Evolutionary conservation across 2,113 vertebrate genomes (phyloP).

Genomic region (Smithornis capensis): DNA sequence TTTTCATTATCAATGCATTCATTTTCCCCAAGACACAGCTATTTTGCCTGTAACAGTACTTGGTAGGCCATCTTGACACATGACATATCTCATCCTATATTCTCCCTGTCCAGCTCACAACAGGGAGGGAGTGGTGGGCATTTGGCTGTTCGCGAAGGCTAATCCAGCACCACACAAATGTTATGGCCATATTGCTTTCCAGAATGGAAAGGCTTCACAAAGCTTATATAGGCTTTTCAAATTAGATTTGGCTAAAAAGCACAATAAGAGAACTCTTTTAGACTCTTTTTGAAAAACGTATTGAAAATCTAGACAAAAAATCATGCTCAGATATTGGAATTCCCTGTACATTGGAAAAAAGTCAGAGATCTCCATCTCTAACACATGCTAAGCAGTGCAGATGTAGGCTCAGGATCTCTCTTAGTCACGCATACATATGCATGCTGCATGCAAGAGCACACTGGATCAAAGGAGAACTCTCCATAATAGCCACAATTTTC

Average conservation of each 20-base stretch:
- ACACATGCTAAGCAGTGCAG: not conserved
- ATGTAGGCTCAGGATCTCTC: not conserved
- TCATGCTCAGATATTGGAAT: not conserved
- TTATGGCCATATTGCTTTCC: fast-evolving
- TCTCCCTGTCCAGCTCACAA: fast-evolving
- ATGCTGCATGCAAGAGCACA: not conserved
- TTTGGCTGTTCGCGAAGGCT: not conserved
- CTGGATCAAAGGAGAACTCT: not conserved
- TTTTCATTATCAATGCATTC: not conserved
- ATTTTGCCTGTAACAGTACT: not conserved
- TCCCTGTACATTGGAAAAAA: not conserved
- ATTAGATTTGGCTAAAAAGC: not conserved
- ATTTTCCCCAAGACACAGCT: not conserved
- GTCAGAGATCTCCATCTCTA: not conserved
- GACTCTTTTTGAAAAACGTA: not conserved
- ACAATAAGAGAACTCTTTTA: not conserved
- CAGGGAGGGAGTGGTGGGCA: not conserved
- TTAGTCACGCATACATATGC: not conserved
- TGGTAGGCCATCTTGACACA: not conserved
- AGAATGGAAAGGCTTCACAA: not conserved
- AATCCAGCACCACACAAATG: fast-evolving
- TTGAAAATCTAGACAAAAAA: not conserved
- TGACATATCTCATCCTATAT: not conserved
- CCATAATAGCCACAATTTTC: not conserved
- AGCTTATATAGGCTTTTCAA: not conserved